Evolutionary conservation across 2,797 vertebrate genomes (phyloP).

Genomic region (Loriculus beryllinus): DNA sequence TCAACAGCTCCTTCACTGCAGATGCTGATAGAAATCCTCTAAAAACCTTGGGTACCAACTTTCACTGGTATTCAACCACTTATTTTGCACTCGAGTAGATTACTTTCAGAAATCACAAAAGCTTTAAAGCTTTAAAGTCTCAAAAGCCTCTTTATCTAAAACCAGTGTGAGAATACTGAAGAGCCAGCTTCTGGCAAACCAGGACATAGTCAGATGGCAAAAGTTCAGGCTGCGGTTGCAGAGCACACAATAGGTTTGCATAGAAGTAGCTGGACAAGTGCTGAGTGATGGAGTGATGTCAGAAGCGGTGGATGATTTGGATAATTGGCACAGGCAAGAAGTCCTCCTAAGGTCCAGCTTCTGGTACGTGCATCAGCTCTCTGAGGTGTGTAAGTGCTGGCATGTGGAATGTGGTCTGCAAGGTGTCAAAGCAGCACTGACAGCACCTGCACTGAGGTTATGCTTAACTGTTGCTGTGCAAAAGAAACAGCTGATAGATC

Average conservation of each 20-base stretch:
- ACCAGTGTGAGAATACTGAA: background rate
- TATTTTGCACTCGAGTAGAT: background rate
- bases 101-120: background rate
- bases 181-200: background rate
- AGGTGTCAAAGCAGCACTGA: background rate
- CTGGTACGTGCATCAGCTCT: accelerated
- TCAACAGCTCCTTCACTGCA: background rate
- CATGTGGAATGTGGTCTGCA: accelerated
- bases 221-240: background rate
- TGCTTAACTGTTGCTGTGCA: background rate
- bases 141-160: background rate
- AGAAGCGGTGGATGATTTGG: background rate
- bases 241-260: background rate
- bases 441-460: accelerated
- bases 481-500: background rate
- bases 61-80: background rate
- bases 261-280: background rate
- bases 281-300: background rate
- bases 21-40: background rate
- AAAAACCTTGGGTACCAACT: background rate
- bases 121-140: background rate
- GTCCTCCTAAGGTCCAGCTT: background rate
- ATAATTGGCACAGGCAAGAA: background rate
- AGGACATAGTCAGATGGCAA: background rate
- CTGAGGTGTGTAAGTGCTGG: background rate